Evolutionary conservation across 2,113 vertebrate species (phyloP).

Genomic region (Suricata suricatta): DNA sequence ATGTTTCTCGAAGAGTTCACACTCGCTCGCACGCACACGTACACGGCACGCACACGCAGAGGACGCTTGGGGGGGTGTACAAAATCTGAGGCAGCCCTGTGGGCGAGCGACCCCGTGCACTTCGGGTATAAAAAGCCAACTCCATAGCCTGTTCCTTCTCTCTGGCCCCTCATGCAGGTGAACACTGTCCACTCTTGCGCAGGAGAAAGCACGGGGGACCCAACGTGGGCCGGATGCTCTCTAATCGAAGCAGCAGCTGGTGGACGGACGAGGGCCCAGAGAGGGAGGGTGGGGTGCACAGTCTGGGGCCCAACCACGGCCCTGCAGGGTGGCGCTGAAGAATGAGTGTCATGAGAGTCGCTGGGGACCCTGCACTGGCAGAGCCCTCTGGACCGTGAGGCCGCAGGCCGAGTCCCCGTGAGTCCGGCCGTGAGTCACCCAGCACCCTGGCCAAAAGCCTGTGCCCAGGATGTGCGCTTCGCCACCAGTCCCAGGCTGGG

Average conservation of each 20-base stretch:
- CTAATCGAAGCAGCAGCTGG: slow-evolving; percentile 86
- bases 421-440: slow-evolving; percentile 77
- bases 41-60: slow-evolving; percentile 50
- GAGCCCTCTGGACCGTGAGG: slow-evolving; percentile 60
- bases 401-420: not conserved
- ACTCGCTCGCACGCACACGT: slow-evolving; percentile 68
- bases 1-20: slow-evolving; percentile 84
- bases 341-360: slow-evolving; percentile 53
- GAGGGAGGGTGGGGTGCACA: slow-evolving; percentile 69
- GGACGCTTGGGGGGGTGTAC: slow-evolving; percentile 76
- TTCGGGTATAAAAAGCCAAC: slow-evolving; percentile 84
- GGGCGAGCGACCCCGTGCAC: slow-evolving; percentile 81
- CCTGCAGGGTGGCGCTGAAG: slow-evolving; percentile 68
- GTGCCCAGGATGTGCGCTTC: slow-evolving; percentile 69
- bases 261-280: slow-evolving; percentile 72
- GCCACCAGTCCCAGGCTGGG: slow-evolving; percentile 71
- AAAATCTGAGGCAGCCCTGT: slow-evolving; percentile 86
- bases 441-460: slow-evolving; percentile 59
- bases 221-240: slow-evolving; percentile 86
- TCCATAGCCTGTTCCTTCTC: slow-evolving; percentile 77
- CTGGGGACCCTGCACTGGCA: not conserved
- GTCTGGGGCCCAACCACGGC: slow-evolving; percentile 66
- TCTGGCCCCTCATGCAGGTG: slow-evolving; percentile 79
- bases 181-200: slow-evolving; percentile 83
- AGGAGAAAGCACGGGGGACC: slow-evolving; percentile 86